A percentile compares a stretch with the other conserved stretches of the same genome.
phyloP scores from a whole-genome alignment of 2,888 invertebrate genomes.

The Cosmopolites sordidus region DNA sequence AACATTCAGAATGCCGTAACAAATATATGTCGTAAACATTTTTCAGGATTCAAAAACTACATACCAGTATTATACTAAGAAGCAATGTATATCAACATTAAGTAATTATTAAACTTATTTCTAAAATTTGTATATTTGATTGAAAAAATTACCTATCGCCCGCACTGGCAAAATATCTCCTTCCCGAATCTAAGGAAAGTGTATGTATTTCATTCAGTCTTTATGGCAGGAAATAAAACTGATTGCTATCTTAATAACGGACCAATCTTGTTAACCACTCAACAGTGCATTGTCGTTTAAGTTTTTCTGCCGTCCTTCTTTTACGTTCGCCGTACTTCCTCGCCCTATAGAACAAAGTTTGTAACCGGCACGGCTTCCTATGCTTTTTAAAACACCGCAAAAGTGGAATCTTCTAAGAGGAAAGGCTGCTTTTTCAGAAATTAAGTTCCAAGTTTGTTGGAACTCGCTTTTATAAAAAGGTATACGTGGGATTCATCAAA shows the following conservation, averaged over 20 bases:
- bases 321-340: conserved; percentile 24
- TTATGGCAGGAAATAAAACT: conserved; percentile 50
- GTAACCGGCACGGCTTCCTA: conserved; percentile 21
- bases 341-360: conserved; percentile 28
- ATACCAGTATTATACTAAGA: too few relatives aligned
- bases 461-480: background rate
- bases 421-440: background rate
- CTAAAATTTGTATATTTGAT: background rate
- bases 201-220: conserved; percentile 46
- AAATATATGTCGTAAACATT: too few relatives aligned
- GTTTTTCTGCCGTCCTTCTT: conserved; percentile 34
- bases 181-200: conserved; percentile 43
- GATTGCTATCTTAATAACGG: conserved; percentile 51
- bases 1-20: too few relatives aligned
- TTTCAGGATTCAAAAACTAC: too few relatives aligned
- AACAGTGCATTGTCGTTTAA: conserved; percentile 45
- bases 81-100: too few relatives aligned
- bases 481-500: background rate
- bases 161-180: conserved; percentile 31
- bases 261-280: conserved; percentile 50
- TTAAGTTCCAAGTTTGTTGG: background rate
- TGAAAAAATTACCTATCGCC: conserved; percentile 18
- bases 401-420: background rate
- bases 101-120: too few relatives aligned
- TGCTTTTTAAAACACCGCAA: conserved; percentile 26